Evolutionary conservation across 2,113 vertebrate genomes (phyloP).

Genomic region (Callorhinus ursinus): DNA sequence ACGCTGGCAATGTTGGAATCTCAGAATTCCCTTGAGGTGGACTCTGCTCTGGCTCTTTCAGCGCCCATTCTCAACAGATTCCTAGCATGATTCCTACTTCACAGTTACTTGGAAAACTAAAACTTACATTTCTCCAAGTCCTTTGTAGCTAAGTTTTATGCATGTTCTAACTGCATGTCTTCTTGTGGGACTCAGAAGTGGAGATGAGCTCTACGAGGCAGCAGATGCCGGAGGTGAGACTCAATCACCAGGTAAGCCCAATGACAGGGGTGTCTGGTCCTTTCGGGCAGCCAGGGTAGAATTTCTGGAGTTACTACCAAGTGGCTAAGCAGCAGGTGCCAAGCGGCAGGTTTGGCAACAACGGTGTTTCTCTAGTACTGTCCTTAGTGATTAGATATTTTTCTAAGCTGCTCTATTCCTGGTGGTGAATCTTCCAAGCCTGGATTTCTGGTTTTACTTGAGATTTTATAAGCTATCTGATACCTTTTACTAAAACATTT

Average conservation of each 20-base stretch:
- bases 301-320: neutral
- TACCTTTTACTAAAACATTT: neutral
- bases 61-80: neutral
- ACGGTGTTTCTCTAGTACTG: neutral
- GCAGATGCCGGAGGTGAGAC: neutral
- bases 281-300: neutral
- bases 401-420: neutral
- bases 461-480: constrained; percentile 17
- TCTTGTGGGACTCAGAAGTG: neutral
- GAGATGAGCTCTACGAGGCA: neutral
- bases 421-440: neutral
- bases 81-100: neutral
- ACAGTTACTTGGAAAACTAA: neutral
- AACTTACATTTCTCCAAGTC: neutral
- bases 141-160: neutral
- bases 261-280: neutral
- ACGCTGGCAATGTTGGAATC: neutral
- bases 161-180: neutral
- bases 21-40: neutral
- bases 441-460: neutral
- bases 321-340: neutral
- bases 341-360: neutral
- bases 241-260: neutral
- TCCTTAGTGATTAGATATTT: neutral
- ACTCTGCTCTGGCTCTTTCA: neutral